These are phyloP conservation scores for Petrolisthes manimaculis DNA, from an alignment of 2,888 invertebrate genomes.

Conservation along the genomic window DNA sequence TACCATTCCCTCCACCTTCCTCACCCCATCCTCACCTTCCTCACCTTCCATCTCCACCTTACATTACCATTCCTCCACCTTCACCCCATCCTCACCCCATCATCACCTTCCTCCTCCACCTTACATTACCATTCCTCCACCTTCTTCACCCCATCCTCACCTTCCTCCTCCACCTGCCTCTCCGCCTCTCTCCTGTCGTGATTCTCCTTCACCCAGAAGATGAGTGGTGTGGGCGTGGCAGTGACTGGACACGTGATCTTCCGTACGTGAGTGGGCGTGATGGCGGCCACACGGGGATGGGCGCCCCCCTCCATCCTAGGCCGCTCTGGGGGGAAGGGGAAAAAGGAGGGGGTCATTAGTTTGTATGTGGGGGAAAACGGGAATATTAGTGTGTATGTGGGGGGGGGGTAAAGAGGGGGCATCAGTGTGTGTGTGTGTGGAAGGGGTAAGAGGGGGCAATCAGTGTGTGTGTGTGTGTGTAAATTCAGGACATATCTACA, in stretches of 20 bases:
- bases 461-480: background rate
- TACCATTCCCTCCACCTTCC: background rate
- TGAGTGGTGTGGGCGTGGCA: slow-evolving; percentile 46
- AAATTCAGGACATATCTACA: background rate
- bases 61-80: background rate
- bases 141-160: background rate
- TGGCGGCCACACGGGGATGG: slow-evolving; percentile 28
- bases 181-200: slow-evolving; percentile 27
- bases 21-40: background rate
- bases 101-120: background rate
- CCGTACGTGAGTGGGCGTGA: slow-evolving; percentile 46
- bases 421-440: background rate
- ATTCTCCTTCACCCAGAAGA: slow-evolving; percentile 55
- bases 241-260: slow-evolving; percentile 49
- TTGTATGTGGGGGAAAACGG: background rate
- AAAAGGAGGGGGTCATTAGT: background rate
- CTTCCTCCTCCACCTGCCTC: background rate
- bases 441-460: no score
- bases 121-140: background rate
- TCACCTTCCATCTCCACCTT: background rate
- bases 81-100: background rate
- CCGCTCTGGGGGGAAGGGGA: slow-evolving; percentile 20
- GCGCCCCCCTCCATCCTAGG: slow-evolving; percentile 45
- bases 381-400: background rate
- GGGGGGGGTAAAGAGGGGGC: background rate